Evolutionary conservation across 2,113 vertebrate genomes (phyloP), one percentile per base, ranked within the genome.

Genomic region (Gorilla gorilla): DNA sequence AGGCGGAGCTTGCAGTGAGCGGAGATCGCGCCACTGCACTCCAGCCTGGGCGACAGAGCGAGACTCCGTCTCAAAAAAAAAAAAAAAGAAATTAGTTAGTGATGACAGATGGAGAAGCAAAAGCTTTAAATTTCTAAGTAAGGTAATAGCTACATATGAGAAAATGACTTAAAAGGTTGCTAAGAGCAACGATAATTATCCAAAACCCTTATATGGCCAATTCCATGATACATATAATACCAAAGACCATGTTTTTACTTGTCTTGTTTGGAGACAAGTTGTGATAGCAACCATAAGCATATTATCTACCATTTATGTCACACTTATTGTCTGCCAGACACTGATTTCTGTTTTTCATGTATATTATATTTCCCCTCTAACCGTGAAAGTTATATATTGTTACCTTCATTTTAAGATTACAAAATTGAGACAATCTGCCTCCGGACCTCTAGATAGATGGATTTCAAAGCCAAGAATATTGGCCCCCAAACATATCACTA

Each of bases 111-210:
- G 35, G 52, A 76, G 57, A 30, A 95, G 18, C 66, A 85, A 91
- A 82, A 72, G 52, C 64, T 96, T 95, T 86, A 84, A 72, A 72
- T n/a, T 52, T 17, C 2, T 48, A 70, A 88, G 75, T 59, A 91
- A 90, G 43, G 45, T 75, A 80, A 70, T 43, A 81, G 40, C 40
- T 85, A 38, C 85, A 78, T 72, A 59, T 72, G 68, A 81, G 32
- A 93, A 97, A 94, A 93, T 50, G 55, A 50, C 59, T 35, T 78
- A 66, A 76, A 84, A 96, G 7, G 1, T 76, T 78, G 50, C 38
- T 68, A 88, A 85, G 11, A 95, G 32, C 38, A 93, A 72, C 40
- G 22, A 30, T 40, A 86, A 52, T 66, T 89, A 81, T 40, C 18
- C 1, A 80, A n/a, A 91, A 93, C 68, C 7, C 10, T 84, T 84